Percentiles rank a stretch among this genome's conserved stretches.
Conservation (phyloP, 2,113 vertebrate genomes). For the Tauraco erythrolophus region DNA sequence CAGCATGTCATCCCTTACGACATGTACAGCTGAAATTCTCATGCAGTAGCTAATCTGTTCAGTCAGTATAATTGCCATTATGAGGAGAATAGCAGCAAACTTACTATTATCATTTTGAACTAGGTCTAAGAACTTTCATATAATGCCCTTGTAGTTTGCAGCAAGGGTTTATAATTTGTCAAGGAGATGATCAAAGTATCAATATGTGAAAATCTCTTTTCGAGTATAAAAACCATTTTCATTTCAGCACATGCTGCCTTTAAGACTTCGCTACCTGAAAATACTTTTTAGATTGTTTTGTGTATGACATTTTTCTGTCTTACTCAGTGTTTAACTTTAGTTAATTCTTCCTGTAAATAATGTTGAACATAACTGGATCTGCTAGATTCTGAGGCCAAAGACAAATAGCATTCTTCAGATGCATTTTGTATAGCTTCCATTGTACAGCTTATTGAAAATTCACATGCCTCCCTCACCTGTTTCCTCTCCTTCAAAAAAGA, state of each 20-base stretch:
- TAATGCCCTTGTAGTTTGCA: background rate
- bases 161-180: background rate
- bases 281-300: background rate
- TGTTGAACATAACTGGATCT: background rate
- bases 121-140: background rate
- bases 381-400: background rate
- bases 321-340: background rate
- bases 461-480: background rate
- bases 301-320: background rate
- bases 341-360: background rate
- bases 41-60: slow-evolving; percentile 1
- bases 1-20: background rate
- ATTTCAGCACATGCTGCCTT: background rate
- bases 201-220: background rate
- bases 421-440: background rate
- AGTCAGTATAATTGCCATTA: slow-evolving; percentile 2
- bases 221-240: background rate
- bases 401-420: background rate
- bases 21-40: background rate
- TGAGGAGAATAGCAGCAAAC: background rate
- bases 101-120: slow-evolving; percentile 1
- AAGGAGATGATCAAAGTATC: background rate
- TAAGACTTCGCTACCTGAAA: background rate
- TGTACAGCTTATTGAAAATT: background rate
- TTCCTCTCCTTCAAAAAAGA: background rate